Conservation (phyloP, 92 coral and sea anemone genomes). For the Parazoanthus atlanticus region DNA sequence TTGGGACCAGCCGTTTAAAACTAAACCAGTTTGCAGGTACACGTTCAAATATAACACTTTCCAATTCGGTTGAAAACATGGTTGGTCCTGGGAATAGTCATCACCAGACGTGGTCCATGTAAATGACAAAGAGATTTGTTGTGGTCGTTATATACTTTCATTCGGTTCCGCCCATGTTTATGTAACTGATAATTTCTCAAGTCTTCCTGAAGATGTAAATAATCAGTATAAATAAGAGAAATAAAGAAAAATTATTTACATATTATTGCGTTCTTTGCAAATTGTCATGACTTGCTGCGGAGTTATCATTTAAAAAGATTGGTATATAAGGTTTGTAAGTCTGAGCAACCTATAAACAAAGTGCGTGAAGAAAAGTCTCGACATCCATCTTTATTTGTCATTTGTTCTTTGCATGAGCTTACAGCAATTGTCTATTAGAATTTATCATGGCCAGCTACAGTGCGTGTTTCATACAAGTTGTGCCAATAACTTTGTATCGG, state of each 20-base stretch:
- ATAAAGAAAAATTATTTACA: constrained; percentile 1
- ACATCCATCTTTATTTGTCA: background rate
- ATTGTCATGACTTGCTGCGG: background rate
- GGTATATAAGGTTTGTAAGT: background rate
- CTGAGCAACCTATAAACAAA: background rate
- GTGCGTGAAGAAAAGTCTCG: background rate
- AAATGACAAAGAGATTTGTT: background rate
- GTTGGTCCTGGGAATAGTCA: background rate
- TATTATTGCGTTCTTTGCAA: too few species aligned
- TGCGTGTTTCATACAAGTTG: background rate
- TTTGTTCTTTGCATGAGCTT: background rate
- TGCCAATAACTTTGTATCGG: background rate
- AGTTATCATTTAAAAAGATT: background rate
- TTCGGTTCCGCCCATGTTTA: too few species aligned
- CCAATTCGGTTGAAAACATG: background rate
- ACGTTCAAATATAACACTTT: background rate
- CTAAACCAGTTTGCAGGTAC: too few species aligned
- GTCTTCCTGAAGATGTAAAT: background rate
- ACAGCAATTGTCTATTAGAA: background rate
- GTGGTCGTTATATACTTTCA: too few species aligned
- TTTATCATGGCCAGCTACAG: too few species aligned
- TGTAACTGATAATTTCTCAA: background rate
- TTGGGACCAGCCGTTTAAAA: too few species aligned
- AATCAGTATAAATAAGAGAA: background rate
- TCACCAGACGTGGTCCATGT: background rate